Percentiles rank a stretch among this genome's conserved stretches.
phyloP scores from a whole-genome alignment of 64 coral and sea anemone species.

The Cladopsammia gracilis region DNA sequence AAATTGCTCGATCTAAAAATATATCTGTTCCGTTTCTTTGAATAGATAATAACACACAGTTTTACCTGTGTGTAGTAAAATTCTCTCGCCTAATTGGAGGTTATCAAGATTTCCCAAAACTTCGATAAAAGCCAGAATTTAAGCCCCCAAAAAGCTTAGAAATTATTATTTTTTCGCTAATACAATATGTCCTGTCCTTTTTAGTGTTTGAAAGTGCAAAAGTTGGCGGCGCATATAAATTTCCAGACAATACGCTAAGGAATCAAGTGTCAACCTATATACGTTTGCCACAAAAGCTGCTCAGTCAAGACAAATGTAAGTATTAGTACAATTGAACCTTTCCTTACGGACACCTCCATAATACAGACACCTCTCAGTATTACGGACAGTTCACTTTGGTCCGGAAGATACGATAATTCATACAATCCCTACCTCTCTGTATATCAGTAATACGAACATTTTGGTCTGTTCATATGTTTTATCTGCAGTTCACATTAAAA shows the following conservation, averaged over 20 bases:
- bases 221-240: not conserved
- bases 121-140: not conserved
- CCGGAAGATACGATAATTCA: too few relatives aligned
- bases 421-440: too few relatives aligned
- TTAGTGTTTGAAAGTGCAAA: constrained; percentile 24
- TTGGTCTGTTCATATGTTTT: too few relatives aligned
- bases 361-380: too few relatives aligned
- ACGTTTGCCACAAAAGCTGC: not conserved
- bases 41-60: not conserved
- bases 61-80: not conserved
- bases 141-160: not conserved
- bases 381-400: too few relatives aligned
- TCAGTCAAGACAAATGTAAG: constrained; percentile 9
- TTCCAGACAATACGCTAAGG: not conserved
- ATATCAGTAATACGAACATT: too few relatives aligned
- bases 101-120: not conserved
- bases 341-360: too few relatives aligned
- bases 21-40: too few relatives aligned
- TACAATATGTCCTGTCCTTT: not conserved
- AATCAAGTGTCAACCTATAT: not conserved
- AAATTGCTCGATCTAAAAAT: too few relatives aligned
- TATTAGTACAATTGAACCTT: not conserved
- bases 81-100: not conserved
- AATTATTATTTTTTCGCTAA: not conserved
- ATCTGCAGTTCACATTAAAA: too few relatives aligned